Percentiles rank a stretch among this genome's conserved stretches.
Evolutionary conservation across 2,888 invertebrate species (phyloP).

Genomic region (Pristionchus arcanus): DNA sequence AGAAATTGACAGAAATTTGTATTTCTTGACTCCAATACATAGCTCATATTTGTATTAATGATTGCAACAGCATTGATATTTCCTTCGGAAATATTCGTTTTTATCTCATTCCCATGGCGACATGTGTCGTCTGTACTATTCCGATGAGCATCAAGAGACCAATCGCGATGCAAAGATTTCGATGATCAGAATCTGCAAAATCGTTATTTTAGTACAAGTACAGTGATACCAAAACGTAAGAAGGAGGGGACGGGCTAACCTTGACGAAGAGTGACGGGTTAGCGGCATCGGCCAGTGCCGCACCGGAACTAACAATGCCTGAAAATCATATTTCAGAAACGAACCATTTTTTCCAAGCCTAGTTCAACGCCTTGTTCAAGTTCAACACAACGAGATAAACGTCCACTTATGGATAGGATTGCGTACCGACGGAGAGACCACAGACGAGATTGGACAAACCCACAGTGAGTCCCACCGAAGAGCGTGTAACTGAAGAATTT

Average conservation of each 20-base stretch:
- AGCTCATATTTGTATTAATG: too few relatives aligned
- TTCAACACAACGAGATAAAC: too few relatives aligned
- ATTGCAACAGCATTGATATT: too few relatives aligned
- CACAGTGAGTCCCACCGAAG: slow-evolving; percentile 96
- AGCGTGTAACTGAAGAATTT: slow-evolving; percentile 85
- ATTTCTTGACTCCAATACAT: too few relatives aligned
- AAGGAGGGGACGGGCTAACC: too few relatives aligned
- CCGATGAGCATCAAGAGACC: slow-evolving; percentile 99
- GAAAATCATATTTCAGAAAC: neutral
- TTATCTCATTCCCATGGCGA: slow-evolving; percentile 62
- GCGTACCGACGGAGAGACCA: slow-evolving; percentile 88
- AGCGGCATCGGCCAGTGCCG: slow-evolving; percentile 97
- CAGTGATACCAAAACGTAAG: too few relatives aligned
- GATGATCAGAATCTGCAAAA: slow-evolving; percentile 89
- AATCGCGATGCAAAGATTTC: slow-evolving; percentile 99
- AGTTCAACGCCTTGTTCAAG: neutral
- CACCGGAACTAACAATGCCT: slow-evolving; percentile 97
- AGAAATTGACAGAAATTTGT: too few relatives aligned
- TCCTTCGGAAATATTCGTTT: too few relatives aligned
- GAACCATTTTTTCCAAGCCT: neutral
- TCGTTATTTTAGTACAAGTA: neutral
- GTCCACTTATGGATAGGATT: too few relatives aligned
- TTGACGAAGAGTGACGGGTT: slow-evolving; percentile 96
- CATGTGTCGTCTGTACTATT: slow-evolving; percentile 82
- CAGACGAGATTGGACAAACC: slow-evolving; percentile 98